phyloP scores from a whole-genome alignment of 2,888 invertebrate genomes.

The Lysandra bellargus region DNA sequence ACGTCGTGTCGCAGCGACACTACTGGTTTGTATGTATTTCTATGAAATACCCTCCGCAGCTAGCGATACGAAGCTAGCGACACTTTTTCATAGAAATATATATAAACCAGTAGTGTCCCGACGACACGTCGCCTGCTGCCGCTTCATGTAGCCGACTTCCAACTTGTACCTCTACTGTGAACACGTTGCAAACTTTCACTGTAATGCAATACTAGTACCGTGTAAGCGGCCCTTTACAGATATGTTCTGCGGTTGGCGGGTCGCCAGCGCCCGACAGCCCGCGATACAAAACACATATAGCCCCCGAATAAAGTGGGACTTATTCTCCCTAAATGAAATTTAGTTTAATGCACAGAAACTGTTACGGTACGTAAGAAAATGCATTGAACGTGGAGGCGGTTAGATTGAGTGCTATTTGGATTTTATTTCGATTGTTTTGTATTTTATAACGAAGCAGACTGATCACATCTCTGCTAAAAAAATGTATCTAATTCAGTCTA shows the following conservation, averaged over 20 bases:
- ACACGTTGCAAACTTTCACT: background rate
- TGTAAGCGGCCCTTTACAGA: background rate
- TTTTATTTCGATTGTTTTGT: background rate
- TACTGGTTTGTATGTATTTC: no score
- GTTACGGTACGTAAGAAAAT: background rate
- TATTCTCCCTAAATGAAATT: constrained; percentile 17
- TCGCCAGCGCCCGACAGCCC: constrained; percentile 12
- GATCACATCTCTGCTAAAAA: no score
- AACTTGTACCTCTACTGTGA: no score
- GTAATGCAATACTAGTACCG: background rate
- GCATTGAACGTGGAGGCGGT: background rate
- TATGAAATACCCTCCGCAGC: no score
- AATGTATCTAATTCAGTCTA: no score
- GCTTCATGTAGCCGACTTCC: no score
- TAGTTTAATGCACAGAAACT: constrained; percentile 8
- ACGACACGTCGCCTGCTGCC: no score
- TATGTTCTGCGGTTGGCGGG: constrained; percentile 15
- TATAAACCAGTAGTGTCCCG: no score
- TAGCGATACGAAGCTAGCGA: no score
- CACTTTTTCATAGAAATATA: no score
- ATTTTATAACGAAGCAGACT: no score
- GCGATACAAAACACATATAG: constrained; percentile 14
- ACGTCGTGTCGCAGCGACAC: no score
- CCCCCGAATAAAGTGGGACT: constrained; percentile 5
- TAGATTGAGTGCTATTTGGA: background rate